Conservation (phyloP, 1,140 invertebrate species). For the Anoplolepis gracilipes region DNA sequence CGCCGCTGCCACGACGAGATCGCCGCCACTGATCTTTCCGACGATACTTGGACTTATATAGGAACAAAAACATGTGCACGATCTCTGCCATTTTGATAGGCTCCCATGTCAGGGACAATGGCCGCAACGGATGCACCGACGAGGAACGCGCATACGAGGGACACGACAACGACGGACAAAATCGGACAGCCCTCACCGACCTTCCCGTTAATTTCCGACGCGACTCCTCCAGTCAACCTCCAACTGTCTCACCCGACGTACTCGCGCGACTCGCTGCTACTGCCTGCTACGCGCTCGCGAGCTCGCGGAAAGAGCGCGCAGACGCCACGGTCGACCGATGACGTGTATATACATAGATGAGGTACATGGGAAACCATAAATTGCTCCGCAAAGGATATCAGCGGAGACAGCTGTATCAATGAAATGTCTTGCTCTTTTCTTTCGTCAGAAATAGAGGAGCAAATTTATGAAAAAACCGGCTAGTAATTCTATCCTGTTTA, state of each 20-base stretch:
- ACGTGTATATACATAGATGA: background rate
- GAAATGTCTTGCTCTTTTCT: too few species aligned
- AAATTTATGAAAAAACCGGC: too few species aligned
- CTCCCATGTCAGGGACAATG: constrained; percentile 85
- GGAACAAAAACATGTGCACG: constrained; percentile 93
- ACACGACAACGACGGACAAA: constrained; percentile 8
- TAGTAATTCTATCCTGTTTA: too few species aligned
- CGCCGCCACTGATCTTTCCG: constrained; percentile 87
- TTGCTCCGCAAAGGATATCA: too few species aligned
- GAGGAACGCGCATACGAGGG: constrained; percentile 65
- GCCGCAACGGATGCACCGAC: constrained; percentile 78
- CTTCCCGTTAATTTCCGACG: background rate
- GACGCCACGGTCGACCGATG: constrained; percentile 14
- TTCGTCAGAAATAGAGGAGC: too few species aligned
- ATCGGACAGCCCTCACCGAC: background rate
- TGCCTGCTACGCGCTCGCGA: background rate
- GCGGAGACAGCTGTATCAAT: too few species aligned
- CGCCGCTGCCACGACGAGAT: constrained; percentile 83
- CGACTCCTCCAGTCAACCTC: background rate
- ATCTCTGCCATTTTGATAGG: constrained; percentile 91
- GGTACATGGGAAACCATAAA: too few species aligned
- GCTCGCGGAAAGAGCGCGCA: background rate
- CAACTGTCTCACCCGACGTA: background rate
- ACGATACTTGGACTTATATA: constrained; percentile 93
- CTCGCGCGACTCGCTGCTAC: background rate